Base-by-base conservation (phyloP, 2,888 invertebrate species). In the Yponomeuta sedellus region DNA sequence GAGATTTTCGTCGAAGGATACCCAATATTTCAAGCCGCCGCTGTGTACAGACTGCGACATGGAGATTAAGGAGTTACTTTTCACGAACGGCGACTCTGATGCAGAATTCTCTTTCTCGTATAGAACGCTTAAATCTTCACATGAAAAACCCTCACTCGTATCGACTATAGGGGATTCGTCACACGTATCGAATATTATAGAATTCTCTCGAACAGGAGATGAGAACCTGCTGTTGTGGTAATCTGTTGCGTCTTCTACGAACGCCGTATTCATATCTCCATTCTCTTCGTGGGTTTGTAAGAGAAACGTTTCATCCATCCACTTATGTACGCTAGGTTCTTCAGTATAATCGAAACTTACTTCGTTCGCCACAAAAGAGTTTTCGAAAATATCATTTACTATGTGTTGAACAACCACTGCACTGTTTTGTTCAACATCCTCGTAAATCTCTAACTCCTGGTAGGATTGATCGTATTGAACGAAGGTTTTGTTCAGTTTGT, bases 21-120 rank as follows among this genome's bases (percentile, higher is more conserved):
- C 52, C 91, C 91, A 91, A 61, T 88, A 91, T 70, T 90, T 91
- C 0, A 90, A 74, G 0, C 91, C 91, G 0, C 91, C 89, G 0
- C 75, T 78, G 57, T 87, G 81, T 62, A 78, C 81, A 0, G 79
- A 88, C 58, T 86, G 90, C 0, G 88, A 87, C 87, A 91, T 91
- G 0, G 90, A 76, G 39, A 89, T 77, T 0, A 91, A 80, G 0
- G 85, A 75, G 0, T 81, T 74, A 65, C 75, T 78, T 69, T 79
- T 88, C 0, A 81, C 70, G 62, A 90, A 86, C 0, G 91, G 88
- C 0, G 89, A 90, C 0, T 79, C 79, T 1, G 81, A 62, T 52
- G 83, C 69, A 0, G 76, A 75, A 4, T 83, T 81, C 2, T 82
- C 77, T 64, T 75, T 81, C 66, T 85, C 81, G 16, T 83, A 81